These are phyloP conservation scores for Magallana angulata DNA, from an alignment of 1,140 invertebrate species.

Conservation along the genomic window DNA sequence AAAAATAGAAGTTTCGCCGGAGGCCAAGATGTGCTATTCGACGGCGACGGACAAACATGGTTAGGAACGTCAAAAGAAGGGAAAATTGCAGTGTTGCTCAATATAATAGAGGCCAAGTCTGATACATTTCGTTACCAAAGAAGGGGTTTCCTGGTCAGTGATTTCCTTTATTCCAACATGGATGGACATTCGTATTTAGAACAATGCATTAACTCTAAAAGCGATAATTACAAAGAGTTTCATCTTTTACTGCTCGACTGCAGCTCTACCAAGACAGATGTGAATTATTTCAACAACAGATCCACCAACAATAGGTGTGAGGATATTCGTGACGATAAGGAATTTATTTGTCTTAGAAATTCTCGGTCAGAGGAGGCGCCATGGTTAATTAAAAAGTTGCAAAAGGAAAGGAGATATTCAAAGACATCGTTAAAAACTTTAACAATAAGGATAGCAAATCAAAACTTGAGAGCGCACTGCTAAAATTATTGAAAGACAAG, in stretches of 20 bases:
- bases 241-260: neutral
- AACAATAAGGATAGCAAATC: neutral
- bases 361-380: neutral
- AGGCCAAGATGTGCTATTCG: neutral
- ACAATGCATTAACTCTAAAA: neutral
- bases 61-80: neutral
- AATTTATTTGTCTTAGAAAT: neutral
- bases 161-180: neutral
- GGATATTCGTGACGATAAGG: neutral
- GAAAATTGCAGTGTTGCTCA: neutral
- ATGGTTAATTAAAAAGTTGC: neutral
- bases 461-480: neutral
- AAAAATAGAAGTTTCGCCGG: neutral
- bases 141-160: neutral
- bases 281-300: neutral
- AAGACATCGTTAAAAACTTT: neutral
- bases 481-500: neutral
- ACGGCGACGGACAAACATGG: neutral
- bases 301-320: neutral
- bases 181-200: neutral
- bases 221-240: neutral
- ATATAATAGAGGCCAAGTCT: neutral
- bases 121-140: too few species aligned
- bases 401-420: neutral
- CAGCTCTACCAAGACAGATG: neutral